Evolutionary conservation across 2,888 invertebrate species (phyloP), one percentile per base, ranked within the genome.

Genomic region (Chironomus tentans): DNA sequence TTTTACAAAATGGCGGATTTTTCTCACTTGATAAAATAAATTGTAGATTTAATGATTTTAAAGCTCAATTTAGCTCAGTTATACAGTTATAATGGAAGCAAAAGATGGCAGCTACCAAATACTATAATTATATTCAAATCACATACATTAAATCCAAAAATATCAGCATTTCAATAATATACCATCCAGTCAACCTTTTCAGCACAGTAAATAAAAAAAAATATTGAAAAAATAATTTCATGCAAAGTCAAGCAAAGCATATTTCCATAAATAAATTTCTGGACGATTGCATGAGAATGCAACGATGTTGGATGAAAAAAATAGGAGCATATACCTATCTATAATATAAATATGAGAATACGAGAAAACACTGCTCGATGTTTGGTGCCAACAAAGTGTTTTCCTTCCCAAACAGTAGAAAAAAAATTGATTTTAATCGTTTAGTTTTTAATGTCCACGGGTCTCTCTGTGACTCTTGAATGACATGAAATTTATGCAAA

Each of bases 381-480:
- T 61, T 72, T 13, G n/a, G 22, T 15, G 72, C 72, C 72, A 72
- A 72, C 72, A 62, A 72, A 72, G 62, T 72, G 72, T 72, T 72
- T 72, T 65, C 65, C 62, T 38, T 38, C 38, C 61, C 28, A 72
- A 21, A 18, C 48, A 71, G 65, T 5, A 24, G 12, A 24, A 21
- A 21, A 65, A 71, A 46, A 72, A 72, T 72, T 72, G 61, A 61
- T 72, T 72, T 72, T 38, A 72, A 68, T 68, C 28, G 68, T 68
- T 68, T 18, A 10, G n/a, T 68, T 68, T 68, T 68, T 18, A 28
- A 56, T 56, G 12, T 65, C 65, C 22, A 65, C 62, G 21, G 21
- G 65, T 24, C 65, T 21, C 10, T 12, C 10, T 24, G 65, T 22
- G 18, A 13, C 65, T 65, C 12, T 24, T 65, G 65, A 21, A 65